Base-by-base conservation (phyloP, 2,888 invertebrate genomes). In the Ectobius pallidus region DNA sequence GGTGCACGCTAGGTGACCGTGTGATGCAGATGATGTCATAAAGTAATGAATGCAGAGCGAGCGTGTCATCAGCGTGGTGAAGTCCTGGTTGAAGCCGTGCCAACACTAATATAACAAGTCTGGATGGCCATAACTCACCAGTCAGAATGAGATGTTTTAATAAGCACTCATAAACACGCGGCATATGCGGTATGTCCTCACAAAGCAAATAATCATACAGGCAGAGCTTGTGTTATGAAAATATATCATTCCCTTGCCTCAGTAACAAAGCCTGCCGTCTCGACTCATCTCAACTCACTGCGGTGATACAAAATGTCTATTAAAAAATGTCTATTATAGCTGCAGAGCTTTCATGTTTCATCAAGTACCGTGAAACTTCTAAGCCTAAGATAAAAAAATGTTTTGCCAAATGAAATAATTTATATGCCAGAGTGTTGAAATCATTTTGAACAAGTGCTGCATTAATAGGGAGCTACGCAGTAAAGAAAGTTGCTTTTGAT, bases 91-190 rank as follows among this genome's bases (percentile, higher is more conserved):
- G 74, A 74, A 69, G 20, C 22, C 2, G 1, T 49, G 74, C 74
- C 74, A 74, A 74, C 62, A 72, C 71, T 69, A 74, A 74, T 69
- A 74, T 46, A 67, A 72, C 55, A 68, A 72, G 44, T 44, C 55
- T 67, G n/a, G 20, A 20, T 39, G 49, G 44, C 70, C 71, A 72
- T 73, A 75, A 75, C 72, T 73, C 75, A 73, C 42, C 39, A 61
- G 69, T 55, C 55, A 30, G 73, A 73, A 75, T 75, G 72, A 73
- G 74, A 75, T 72, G 73, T 72, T 73, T 73, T 75, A 75, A 75
- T 75, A 73, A 75, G 73, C 75, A 55, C 69, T 72, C 70, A 73
- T 73, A 73, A 75, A 74, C 69, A 72, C 42, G 52, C 18, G 69
- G 68, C 71, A 63, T 32, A 42, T 65, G 74, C 65, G 74, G 67